Evolutionary conservation across 2,888 invertebrate genomes (phyloP).

Genomic region (Ophion ventricosus): DNA sequence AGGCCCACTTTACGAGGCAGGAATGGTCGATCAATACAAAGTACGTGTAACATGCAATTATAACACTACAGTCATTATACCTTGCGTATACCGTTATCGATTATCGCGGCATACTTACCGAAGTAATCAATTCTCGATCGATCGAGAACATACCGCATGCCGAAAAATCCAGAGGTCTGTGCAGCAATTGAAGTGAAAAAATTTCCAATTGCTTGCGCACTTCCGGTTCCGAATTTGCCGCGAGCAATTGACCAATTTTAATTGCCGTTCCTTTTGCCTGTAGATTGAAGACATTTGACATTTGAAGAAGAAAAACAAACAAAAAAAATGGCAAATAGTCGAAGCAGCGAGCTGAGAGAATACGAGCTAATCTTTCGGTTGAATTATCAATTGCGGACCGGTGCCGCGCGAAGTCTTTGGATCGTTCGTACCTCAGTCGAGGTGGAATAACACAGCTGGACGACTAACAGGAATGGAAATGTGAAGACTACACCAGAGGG

Average conservation of each 20-base stretch:
- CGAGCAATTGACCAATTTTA: conserved; percentile 83
- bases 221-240: conserved; percentile 74
- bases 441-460: conserved; percentile 86
- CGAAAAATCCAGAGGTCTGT: conserved; percentile 85
- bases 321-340: no score
- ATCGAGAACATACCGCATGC: conserved; percentile 86
- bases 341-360: no score
- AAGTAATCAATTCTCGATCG: conserved; percentile 85
- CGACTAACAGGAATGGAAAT: conserved; percentile 85
- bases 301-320: no score
- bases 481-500: conserved; percentile 86
- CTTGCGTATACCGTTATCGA: neutral
- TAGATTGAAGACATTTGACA: conserved; percentile 67
- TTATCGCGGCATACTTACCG: conserved; percentile 82
- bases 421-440: conserved; percentile 83
- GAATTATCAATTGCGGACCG: no score
- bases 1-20: no score
- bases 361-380: no score
- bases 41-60: no score
- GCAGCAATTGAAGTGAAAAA: conserved; percentile 86
- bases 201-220: conserved; percentile 85
- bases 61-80: no score
- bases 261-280: conserved; percentile 84
- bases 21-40: no score
- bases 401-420: no score